A percentile compares a stretch with the other conserved stretches of the same genome.
phyloP scores from a whole-genome alignment of 2,113 vertebrate genomes.

The Uropsilus gracilis region DNA sequence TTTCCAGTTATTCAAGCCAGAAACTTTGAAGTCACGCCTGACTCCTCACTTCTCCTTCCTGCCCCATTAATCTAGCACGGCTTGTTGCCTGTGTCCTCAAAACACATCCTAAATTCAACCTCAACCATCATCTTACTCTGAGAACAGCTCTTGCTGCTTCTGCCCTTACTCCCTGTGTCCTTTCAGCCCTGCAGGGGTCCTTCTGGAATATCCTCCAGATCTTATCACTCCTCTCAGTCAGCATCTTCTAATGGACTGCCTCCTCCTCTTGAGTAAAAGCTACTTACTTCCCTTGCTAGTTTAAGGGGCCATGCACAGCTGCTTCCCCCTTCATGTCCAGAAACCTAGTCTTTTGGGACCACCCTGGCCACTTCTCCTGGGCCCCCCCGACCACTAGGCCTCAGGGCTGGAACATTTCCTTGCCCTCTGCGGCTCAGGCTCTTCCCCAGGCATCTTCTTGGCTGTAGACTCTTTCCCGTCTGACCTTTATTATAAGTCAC shows the following conservation, averaged over 20 bases:
- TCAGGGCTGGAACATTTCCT: background rate
- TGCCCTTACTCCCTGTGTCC: background rate
- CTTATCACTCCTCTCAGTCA: background rate
- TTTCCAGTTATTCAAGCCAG: background rate
- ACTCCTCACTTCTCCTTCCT: background rate
- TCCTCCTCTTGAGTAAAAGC: background rate
- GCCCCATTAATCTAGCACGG: background rate
- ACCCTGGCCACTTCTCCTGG: background rate
- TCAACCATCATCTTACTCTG: background rate
- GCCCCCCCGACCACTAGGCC: too few species aligned
- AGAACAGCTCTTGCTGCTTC: background rate
- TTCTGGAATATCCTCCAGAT: background rate
- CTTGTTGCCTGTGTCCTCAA: background rate
- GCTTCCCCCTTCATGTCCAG: too few species aligned
- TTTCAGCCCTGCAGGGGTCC: background rate
- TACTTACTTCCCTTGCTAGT: background rate
- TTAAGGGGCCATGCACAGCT: background rate
- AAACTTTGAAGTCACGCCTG: background rate
- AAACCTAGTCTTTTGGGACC: background rate
- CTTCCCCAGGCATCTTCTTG: background rate
- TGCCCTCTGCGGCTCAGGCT: fast-evolving
- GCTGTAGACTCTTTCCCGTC: background rate
- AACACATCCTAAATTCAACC: background rate
- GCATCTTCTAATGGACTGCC: background rate
- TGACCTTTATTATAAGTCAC: background rate